These are phyloP conservation scores for Drosophila setosimentum DNA, from an alignment of 2,888 invertebrate genomes.

Conservation along the genomic window DNA sequence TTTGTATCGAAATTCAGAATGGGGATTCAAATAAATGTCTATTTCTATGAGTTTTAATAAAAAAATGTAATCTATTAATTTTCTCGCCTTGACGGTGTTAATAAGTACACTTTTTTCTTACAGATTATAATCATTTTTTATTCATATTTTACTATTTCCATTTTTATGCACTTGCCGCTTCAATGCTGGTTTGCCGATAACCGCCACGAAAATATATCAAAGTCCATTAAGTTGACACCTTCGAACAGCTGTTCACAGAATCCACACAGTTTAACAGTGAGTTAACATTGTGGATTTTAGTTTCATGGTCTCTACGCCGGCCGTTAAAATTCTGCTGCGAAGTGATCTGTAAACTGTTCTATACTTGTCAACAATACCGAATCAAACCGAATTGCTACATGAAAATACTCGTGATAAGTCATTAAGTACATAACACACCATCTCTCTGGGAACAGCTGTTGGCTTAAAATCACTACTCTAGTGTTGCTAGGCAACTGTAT, in stretches of 20 bases:
- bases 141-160: not conserved
- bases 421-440: no score
- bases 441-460: constrained; percentile 3
- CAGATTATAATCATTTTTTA: not conserved
- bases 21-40: constrained; percentile 9
- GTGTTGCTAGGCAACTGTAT: not conserved
- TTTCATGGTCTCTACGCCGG: not conserved
- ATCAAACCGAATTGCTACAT: not conserved
- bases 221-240: not conserved
- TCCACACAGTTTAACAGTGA: not conserved
- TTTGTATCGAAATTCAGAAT: constrained; percentile 5
- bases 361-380: no score
- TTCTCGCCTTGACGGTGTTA: not conserved
- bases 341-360: not conserved
- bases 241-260: not conserved
- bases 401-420: not conserved
- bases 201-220: not conserved
- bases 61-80: not conserved
- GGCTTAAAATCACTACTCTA: not conserved
- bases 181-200: not conserved
- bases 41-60: not conserved
- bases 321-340: no score
- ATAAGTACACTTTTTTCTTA: no score
- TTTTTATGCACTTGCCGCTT: not conserved
- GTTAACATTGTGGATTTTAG: no score